A percentile compares a stretch with the other conserved stretches of the same genome.
phyloP scores from a whole-genome alignment of 2,888 invertebrate species.

The Drosophila algonquin region DNA sequence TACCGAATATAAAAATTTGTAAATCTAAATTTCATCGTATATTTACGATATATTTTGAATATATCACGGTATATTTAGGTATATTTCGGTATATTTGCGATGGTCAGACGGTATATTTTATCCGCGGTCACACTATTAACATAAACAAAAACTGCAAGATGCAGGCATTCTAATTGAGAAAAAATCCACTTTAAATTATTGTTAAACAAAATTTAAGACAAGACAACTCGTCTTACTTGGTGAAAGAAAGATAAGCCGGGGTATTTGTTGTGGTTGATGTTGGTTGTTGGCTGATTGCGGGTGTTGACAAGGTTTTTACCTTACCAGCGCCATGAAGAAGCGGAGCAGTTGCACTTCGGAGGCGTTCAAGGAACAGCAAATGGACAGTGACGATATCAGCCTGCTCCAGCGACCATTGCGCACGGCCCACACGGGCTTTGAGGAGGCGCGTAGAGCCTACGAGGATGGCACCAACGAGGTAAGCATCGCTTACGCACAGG shows the following conservation, averaged over 20 bases:
- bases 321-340: constrained; percentile 57
- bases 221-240: neutral
- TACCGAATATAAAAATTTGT: too few species aligned
- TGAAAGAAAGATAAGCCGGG: neutral
- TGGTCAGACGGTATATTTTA: too few species aligned
- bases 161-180: constrained; percentile 50
- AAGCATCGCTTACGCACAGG: constrained; percentile 66
- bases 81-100: too few species aligned
- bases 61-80: too few species aligned
- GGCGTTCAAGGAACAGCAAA: constrained; percentile 48
- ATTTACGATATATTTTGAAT: too few species aligned
- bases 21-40: too few species aligned
- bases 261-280: constrained; percentile 2
- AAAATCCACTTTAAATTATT: constrained; percentile 22
- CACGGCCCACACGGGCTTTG: constrained; percentile 88
- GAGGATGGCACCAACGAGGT: constrained; percentile 91
- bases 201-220: constrained; percentile 18
- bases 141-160: constrained; percentile 66
- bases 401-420: constrained; percentile 88
- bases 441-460: constrained; percentile 89
- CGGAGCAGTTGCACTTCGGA: constrained; percentile 71
- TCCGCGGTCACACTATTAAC: constrained; percentile 22
- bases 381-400: constrained; percentile 86
- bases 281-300: constrained; percentile 5
- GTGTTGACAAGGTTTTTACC: neutral